A percentile compares a stretch with the other conserved stretches of the same genome.
Conservation (phyloP, 2,797 vertebrate species). For the Discoglossus pictus region DNA sequence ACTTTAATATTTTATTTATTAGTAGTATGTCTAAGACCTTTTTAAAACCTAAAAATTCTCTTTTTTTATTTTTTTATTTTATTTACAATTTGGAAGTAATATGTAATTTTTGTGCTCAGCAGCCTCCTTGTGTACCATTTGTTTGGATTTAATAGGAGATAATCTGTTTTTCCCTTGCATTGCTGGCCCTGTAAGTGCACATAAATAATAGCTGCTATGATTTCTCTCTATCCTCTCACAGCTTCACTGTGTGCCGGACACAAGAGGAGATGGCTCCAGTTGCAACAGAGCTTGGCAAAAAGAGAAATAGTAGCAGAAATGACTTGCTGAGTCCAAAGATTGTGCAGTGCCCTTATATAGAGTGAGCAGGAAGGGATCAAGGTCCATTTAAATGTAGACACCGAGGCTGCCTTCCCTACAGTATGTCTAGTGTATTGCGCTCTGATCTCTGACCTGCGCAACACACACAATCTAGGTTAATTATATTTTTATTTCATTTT, state of each 20-base stretch:
- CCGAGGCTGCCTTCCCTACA: conserved; percentile 42
- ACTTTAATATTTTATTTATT: too few relatives aligned
- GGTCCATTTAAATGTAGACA: conserved; percentile 67
- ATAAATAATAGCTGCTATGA: conserved; percentile 49
- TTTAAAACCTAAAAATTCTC: too few relatives aligned
- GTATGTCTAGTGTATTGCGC: conserved; percentile 7
- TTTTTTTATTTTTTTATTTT: too few relatives aligned
- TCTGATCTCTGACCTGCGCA: conserved; percentile 9
- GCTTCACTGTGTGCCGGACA: conserved; percentile 49
- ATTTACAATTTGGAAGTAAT: too few relatives aligned
- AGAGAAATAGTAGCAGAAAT: conserved; percentile 54
- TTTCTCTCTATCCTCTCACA: conserved; percentile 49
- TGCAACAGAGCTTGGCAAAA: conserved; percentile 57
- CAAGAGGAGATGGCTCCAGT: conserved; percentile 57
- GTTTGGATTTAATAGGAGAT: not conserved
- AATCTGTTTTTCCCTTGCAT: conserved; percentile 6
- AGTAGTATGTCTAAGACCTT: too few relatives aligned
- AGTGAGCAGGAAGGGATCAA: conserved; percentile 68
- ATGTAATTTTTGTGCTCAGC: too few relatives aligned
- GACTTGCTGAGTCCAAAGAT: conserved; percentile 76
- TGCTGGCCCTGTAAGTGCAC: conserved; percentile 8
- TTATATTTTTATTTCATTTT: too few relatives aligned
- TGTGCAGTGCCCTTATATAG: conserved; percentile 54
- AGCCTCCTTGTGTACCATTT: not conserved
- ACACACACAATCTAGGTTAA: too few relatives aligned